These are phyloP conservation scores for Alethe castanea DNA, from an alignment of 2,113 vertebrate genomes.

Conservation along the genomic window DNA sequence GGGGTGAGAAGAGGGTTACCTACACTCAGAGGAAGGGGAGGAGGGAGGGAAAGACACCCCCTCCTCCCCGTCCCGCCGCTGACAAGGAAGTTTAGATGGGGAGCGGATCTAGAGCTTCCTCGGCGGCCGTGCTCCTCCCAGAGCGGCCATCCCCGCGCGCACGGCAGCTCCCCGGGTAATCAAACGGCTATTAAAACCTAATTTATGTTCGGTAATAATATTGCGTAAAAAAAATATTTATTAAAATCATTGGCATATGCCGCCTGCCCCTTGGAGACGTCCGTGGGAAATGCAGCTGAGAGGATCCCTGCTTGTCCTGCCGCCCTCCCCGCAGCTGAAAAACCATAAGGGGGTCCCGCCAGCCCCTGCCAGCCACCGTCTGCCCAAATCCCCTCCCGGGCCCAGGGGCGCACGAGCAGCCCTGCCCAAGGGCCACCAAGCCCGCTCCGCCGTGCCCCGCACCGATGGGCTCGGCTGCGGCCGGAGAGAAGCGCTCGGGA, in stretches of 20 bases:
- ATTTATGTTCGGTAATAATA: constrained; percentile 75
- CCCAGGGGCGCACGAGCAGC: accelerated
- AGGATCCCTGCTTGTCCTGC: not conserved
- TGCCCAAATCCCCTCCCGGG: not conserved
- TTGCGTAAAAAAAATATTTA: constrained; percentile 51
- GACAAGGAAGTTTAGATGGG: not conserved
- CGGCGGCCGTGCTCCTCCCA: not conserved
- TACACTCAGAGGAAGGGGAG: not conserved
- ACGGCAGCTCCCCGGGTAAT: constrained; percentile 34
- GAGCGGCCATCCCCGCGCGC: not conserved
- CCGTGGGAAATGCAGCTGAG: constrained; percentile 16
- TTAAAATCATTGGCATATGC: constrained; percentile 66
- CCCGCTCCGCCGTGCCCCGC: accelerated
- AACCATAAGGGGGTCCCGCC: accelerated
- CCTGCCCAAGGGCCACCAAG: not conserved
- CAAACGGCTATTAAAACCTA: constrained; percentile 70
- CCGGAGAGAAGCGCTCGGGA: not conserved
- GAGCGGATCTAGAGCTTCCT: not conserved
- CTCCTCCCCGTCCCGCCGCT: not conserved
- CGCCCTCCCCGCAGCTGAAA: not conserved
- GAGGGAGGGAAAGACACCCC: not conserved
- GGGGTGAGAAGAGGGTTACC: not conserved
- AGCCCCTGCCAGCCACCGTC: not conserved
- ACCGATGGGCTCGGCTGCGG: not conserved
- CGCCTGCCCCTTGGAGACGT: constrained; percentile 39